Base-by-base conservation (phyloP, 2,888 invertebrate genomes). In the Uropetala carovei region DNA sequence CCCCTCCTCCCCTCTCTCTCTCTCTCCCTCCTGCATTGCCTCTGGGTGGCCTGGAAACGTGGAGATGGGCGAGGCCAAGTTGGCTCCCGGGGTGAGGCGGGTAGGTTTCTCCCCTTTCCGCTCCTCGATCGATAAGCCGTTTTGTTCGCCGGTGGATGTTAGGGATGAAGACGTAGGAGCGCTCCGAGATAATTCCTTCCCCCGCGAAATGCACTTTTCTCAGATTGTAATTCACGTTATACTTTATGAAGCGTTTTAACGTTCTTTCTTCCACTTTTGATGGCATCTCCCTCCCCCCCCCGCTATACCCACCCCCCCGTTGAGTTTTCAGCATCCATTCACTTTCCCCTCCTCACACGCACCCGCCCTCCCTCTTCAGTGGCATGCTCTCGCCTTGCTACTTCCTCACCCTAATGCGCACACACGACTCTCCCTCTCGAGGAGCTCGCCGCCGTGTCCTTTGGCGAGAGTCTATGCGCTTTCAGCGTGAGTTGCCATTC, bases 261-360 rank as follows among this genome's bases (percentile, higher is more conserved):
- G 43, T 43, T 43, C 43, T 43, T 43, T 43, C 43, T 64, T n/a
- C 5, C 64, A 3, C 16, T 5, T 1, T 64, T 7, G 16, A 1
- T 64, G 64, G 64, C 64, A 2, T 18, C 64, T 5, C 64, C 2
- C 14, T 18, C 64, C 64, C 64, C 64, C 3, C 14, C 43, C 43
- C n/a, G n/a, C n/a, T n/a, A n/a, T n/a, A n/a, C n/a, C n/a, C n/a
- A n/a, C n/a, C n/a, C n/a, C 3, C 14, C 43, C 43, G 43, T 27
- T 58, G 60, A 30, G 43, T 91, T 30, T 56, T 86, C 58, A 27
- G 91, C 92, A 89, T 57, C 89, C 92, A 92, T 92, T 59, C 89
- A 86, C 86, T 58, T 89, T 59, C 75, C 92, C 92, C 81, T 92
- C 91, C 91, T 83, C 81, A 85, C 89, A 84, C 75, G 56, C 84